Evolutionary conservation across 2,888 invertebrate species (phyloP).

Genomic region (Temnothorax unifasciatus): DNA sequence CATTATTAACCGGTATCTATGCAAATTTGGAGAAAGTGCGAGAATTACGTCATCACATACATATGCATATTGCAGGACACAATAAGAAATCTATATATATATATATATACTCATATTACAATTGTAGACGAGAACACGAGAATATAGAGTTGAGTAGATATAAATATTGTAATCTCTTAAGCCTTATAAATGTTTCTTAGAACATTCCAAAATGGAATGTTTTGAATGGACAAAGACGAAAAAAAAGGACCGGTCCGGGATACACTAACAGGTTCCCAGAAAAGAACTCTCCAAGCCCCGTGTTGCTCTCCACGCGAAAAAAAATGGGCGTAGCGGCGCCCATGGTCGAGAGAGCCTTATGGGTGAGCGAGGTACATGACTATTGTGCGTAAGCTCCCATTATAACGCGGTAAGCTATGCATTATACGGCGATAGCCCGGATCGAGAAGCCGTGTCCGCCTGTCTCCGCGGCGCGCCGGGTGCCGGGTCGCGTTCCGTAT

Average conservation of each 20-base stretch:
- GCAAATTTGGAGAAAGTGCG: slow-evolving; percentile 37
- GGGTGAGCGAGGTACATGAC: slow-evolving; percentile 47
- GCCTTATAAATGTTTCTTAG: slow-evolving; percentile 15
- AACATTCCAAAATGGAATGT: slow-evolving; percentile 6
- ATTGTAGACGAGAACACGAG: neutral
- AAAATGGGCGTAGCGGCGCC: slow-evolving; percentile 45
- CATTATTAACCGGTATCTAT: slow-evolving; percentile 23
- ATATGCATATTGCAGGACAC: neutral
- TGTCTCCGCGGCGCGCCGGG: slow-evolving; percentile 26
- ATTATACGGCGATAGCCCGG: slow-evolving; percentile 53
- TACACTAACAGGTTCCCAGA: slow-evolving; percentile 42
- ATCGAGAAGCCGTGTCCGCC: slow-evolving; percentile 54
- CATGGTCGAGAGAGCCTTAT: slow-evolving; percentile 43
- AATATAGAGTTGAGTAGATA: neutral
- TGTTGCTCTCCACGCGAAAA: slow-evolving; percentile 20
- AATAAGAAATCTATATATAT: neutral
- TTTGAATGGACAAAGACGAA: slow-evolving; percentile 6
- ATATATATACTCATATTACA: neutral
- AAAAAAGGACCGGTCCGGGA: slow-evolving; percentile 16
- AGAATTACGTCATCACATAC: slow-evolving; percentile 6
- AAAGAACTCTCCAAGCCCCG: slow-evolving; percentile 16
- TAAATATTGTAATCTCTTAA: slow-evolving; percentile 26
- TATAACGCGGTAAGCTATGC: slow-evolving; percentile 60
- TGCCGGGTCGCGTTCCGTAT: slow-evolving; percentile 37
- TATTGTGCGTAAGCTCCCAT: slow-evolving; percentile 59